Evolutionary conservation across 2,113 vertebrate species (phyloP).

Genomic region (Zingel zingel): DNA sequence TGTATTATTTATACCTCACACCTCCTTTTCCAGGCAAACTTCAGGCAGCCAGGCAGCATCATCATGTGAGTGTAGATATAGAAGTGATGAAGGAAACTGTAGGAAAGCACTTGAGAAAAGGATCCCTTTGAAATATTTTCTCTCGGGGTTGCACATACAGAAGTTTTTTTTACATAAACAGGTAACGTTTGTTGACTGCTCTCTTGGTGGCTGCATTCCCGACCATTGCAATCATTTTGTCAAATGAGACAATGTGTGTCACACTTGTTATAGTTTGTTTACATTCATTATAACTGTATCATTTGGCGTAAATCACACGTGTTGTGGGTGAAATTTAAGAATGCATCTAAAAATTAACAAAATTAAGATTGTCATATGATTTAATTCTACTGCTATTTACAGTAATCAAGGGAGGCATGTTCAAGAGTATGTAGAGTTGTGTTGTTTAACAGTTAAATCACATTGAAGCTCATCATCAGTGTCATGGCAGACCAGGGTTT

Average conservation of each 20-base stretch:
- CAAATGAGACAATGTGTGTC: background rate
- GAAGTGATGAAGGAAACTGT: background rate
- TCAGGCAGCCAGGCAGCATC: background rate
- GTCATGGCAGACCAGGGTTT: background rate
- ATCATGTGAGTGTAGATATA: background rate
- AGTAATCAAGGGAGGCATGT: background rate
- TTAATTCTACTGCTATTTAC: background rate
- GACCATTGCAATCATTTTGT: background rate
- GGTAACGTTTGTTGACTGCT: background rate
- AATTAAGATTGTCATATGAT: background rate
- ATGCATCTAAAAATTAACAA: background rate
- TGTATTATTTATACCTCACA: conserved; percentile 46
- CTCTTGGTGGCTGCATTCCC: background rate
- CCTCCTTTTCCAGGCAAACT: background rate
- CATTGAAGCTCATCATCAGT: background rate
- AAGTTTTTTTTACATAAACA: background rate
- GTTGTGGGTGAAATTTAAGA: background rate
- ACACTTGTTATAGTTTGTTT: background rate
- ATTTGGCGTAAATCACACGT: background rate
- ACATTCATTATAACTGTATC: background rate
- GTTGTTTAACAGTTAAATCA: background rate
- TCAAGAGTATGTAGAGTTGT: background rate
- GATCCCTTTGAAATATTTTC: background rate
- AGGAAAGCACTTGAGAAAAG: background rate
- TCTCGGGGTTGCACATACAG: background rate